Conservation (phyloP, 2,888 invertebrate genomes). For the Horisme vitalbata region DNA sequence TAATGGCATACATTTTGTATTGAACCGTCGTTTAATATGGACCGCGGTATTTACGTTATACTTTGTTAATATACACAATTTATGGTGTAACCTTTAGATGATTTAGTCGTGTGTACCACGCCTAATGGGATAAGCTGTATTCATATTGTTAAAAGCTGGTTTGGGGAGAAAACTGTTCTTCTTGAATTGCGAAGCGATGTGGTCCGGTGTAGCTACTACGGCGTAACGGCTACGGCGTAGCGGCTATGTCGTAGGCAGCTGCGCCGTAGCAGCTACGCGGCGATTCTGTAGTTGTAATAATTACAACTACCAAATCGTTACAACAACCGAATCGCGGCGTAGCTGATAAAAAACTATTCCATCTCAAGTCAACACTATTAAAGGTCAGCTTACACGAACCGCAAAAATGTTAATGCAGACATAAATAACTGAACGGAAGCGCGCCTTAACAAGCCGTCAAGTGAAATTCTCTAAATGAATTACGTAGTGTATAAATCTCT, state of each 20-base stretch:
- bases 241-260: too few species aligned
- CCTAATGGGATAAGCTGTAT: background rate
- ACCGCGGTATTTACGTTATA: constrained; percentile 59
- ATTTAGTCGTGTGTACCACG: constrained; percentile 7
- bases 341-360: too few species aligned
- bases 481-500: constrained; percentile 33
- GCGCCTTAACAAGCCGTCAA: constrained; percentile 34
- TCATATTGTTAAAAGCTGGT: background rate
- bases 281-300: too few species aligned
- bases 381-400: constrained; percentile 12
- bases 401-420: constrained; percentile 30
- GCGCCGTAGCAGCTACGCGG: too few species aligned
- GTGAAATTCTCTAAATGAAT: constrained; percentile 33
- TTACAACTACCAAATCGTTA: too few species aligned
- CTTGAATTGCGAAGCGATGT: background rate
- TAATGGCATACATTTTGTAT: constrained; percentile 74
- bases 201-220: background rate
- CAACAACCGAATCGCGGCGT: too few species aligned
- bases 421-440: constrained; percentile 32
- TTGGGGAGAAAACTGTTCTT: background rate
- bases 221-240: too few species aligned
- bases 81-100: constrained; percentile 21
- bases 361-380: constrained; percentile 11
- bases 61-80: constrained; percentile 29
- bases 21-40: constrained; percentile 69